A percentile compares a stretch with the other conserved stretches of the same genome.
phyloP scores from a whole-genome alignment of 2,113 vertebrate genomes.

The Phasianus colchicus region DNA sequence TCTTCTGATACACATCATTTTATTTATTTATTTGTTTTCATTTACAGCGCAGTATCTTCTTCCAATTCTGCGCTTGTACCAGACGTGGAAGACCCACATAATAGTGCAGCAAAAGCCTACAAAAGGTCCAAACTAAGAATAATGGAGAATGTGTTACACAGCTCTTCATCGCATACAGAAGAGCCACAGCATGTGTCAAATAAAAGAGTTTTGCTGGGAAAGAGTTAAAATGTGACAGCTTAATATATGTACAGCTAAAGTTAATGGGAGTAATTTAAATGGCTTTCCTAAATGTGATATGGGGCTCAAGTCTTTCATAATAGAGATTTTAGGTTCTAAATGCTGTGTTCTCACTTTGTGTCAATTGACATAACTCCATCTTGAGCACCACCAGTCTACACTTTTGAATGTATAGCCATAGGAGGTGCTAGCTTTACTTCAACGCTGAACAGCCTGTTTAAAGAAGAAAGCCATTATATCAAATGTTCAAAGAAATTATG shows the following conservation, averaged over 20 bases:
- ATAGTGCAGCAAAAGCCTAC: background rate
- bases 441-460: background rate
- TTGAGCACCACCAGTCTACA: background rate
- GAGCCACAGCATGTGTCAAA: background rate
- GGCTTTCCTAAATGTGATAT: background rate
- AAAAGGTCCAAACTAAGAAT: background rate
- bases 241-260: background rate
- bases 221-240: background rate
- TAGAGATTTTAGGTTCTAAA: background rate
- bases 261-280: background rate
- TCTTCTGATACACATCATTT: background rate
- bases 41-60: background rate
- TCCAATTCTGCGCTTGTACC: background rate
- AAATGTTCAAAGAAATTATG: background rate
- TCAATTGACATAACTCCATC: background rate
- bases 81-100: background rate
- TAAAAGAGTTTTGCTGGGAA: background rate
- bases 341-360: background rate
- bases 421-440: conserved; percentile 21
- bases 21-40: background rate
- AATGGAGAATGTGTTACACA: background rate
- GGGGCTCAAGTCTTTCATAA: background rate
- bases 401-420: background rate
- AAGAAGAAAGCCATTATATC: background rate
- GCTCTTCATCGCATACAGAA: background rate